Evolutionary conservation across 2,113 vertebrate species (phyloP), one percentile per base, ranked within the genome.

Genomic region (Archilochus colubris): DNA sequence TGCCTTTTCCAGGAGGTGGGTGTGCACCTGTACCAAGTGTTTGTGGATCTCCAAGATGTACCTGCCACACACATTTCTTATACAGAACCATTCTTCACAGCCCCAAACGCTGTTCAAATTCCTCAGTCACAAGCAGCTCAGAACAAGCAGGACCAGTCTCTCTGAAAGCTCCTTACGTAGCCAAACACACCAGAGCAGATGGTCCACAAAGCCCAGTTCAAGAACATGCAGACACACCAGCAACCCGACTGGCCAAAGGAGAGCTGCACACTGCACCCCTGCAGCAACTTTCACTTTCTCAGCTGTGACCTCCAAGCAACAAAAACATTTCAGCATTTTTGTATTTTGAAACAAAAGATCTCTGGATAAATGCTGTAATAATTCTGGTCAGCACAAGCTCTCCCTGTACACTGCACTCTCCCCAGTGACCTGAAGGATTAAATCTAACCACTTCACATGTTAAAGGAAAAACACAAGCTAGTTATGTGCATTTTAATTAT

Each of bases 391-490:
- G 15, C 66, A 53, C 46, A 33, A 23, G 31, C 31, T 69, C 55
- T 86, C 46, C 33, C 48, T 57, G 36, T 54, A 7, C 3, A 2
- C 48, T 25, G 46, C 5, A 1, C 38, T 64, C 21, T 69, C 36
- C 76, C 16, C 15, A 25, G 36, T 14, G 20, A 87, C 31, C 51
- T 8, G 27, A 1, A 38, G 86, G 44, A 90, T 61, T 83, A 33
- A 43, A 88, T 28, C n/a, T 84, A 87, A 87, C 78, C 84, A 76
- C 78, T 92, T 92, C 66, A 85, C 11, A 16, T 51, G 38, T 57
- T 51, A 53, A 69, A 75, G 21, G 38, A 66, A 85, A 92, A 95
- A 80, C 85, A 92, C 46, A 76, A 77, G 67, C 63, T 86, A 51
- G 59, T 70, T 68, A 82, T 31, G 70, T 54, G 61, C 46, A 82